Conservation (phyloP, 1,140 invertebrate species). For the Drosophila nigrodunni region DNA sequence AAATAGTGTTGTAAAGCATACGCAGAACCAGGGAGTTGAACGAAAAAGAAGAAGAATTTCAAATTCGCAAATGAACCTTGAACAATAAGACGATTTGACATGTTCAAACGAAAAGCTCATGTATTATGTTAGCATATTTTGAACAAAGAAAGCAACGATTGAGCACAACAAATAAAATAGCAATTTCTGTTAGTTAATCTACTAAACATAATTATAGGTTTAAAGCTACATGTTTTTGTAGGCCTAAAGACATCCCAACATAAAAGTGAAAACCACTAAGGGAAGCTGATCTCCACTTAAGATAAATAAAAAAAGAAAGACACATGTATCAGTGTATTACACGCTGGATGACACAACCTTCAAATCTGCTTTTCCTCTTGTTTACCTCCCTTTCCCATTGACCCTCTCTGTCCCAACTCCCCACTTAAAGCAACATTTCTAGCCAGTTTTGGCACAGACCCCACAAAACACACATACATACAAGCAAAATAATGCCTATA, state of each 20-base stretch:
- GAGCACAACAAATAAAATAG: too few relatives aligned
- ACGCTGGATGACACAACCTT: constrained; percentile 29
- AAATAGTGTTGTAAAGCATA: constrained; percentile 13
- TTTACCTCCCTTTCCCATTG: too few relatives aligned
- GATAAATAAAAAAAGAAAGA: background rate
- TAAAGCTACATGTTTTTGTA: background rate
- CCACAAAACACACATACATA: constrained; percentile 1
- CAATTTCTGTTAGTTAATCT: too few relatives aligned
- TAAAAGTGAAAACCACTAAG: background rate
- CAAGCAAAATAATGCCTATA: constrained; percentile 23
- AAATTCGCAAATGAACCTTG: background rate
- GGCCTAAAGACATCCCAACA: background rate
- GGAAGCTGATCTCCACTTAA: background rate
- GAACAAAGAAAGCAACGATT: too few relatives aligned
- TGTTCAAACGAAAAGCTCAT: too few relatives aligned
- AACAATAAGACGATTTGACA: background rate
- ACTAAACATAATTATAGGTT: too few relatives aligned
- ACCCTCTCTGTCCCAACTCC: background rate
- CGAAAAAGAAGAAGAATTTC: background rate
- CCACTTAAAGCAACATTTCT: constrained; percentile 6
- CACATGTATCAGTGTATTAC: constrained; percentile 23
- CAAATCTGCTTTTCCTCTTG: background rate
- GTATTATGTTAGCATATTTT: background rate
- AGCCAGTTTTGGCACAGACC: constrained; percentile 34
- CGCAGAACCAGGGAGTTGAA: background rate